Percentiles rank a stretch among this genome's conserved stretches.
These are phyloP conservation scores for Crossaster papposus DNA, from an alignment of 53 echinoderm and acorn worm genomes.

Conservation along the genomic window DNA sequence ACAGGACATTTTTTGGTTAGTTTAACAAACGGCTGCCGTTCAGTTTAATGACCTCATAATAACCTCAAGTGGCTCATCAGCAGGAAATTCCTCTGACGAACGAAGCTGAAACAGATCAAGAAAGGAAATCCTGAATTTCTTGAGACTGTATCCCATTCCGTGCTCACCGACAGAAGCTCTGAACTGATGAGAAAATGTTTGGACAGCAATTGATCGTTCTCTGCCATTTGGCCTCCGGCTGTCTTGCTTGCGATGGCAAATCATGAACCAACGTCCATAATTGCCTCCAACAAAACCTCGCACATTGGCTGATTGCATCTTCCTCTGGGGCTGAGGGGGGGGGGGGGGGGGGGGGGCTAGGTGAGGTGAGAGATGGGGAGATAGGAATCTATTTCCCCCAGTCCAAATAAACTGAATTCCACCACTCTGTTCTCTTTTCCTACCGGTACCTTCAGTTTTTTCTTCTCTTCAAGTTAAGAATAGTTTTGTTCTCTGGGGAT, in stretches of 20 bases:
- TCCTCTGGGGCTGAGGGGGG: too few relatives aligned
- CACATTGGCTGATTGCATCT: neutral
- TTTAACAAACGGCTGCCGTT: too few relatives aligned
- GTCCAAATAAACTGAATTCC: neutral
- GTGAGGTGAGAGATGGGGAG: too few relatives aligned
- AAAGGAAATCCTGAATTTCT: neutral
- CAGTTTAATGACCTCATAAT: too few relatives aligned
- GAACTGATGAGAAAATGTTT: neutral
- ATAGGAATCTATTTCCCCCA: neutral
- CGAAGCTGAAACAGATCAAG: too few relatives aligned
- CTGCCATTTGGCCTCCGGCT: neutral
- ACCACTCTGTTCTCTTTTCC: neutral
- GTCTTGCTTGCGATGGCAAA: neutral
- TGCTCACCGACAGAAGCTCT: neutral
- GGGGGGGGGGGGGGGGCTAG: too few relatives aligned
- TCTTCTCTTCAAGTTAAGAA: neutral
- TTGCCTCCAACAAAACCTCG: neutral
- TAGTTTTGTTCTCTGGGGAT: neutral
- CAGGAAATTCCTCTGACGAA: too few relatives aligned
- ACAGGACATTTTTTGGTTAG: too few relatives aligned
- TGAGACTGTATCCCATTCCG: neutral
- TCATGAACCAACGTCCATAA: neutral
- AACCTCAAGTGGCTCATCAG: too few relatives aligned
- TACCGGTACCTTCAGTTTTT: neutral
- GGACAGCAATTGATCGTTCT: neutral